These are phyloP conservation scores for Linepithema humile DNA, from an alignment of 1,140 invertebrate species.

Conservation along the genomic window DNA sequence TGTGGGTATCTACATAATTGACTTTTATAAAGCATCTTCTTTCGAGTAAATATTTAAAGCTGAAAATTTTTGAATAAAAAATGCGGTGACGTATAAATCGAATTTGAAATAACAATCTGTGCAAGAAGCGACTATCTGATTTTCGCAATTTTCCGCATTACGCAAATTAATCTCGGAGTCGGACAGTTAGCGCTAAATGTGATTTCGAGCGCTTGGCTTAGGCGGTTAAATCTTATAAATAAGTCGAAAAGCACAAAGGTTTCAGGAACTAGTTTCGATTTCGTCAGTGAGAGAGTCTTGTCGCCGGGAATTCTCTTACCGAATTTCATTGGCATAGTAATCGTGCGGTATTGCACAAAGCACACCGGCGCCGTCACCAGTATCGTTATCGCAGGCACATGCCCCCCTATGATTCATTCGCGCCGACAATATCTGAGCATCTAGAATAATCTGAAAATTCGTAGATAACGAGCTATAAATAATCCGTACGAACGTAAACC, in stretches of 20 bases:
- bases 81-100: neutral
- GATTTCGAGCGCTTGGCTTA: neutral
- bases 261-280: neutral
- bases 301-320: constrained; percentile 83
- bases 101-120: neutral
- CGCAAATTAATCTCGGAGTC: constrained; percentile 1
- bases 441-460: constrained; percentile 92
- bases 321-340: constrained; percentile 93
- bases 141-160: neutral
- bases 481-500: neutral
- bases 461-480: neutral
- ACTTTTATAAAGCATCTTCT: neutral
- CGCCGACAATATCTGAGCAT: constrained; percentile 96
- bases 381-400: constrained; percentile 99
- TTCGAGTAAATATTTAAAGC: neutral
- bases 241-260: neutral
- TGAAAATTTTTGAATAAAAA: neutral
- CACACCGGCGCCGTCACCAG: constrained; percentile 98
- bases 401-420: constrained; percentile 99
- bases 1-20: neutral
- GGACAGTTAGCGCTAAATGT: neutral
- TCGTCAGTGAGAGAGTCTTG: neutral
- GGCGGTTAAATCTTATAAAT: neutral
- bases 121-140: neutral
- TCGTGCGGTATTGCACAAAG: constrained; percentile 98